A percentile compares a stretch with the other conserved stretches of the same genome.
Evolutionary conservation across 2,888 invertebrate genomes (phyloP).

Genomic region (Esperia sulphurella): DNA sequence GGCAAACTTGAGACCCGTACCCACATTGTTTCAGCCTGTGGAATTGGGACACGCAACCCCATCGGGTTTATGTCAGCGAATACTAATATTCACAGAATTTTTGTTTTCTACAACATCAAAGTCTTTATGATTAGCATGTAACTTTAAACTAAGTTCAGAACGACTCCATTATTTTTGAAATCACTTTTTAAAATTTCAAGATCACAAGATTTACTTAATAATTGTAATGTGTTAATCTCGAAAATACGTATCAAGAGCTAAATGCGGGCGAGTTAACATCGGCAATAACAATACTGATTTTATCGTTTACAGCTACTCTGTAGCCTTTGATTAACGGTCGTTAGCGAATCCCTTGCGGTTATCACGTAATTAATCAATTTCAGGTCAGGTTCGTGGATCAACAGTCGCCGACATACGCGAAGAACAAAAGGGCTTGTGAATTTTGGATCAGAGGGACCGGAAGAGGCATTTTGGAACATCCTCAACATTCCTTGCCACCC

Average conservation of each 20-base stretch:
- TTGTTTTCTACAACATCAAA: no score
- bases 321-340: conserved; percentile 27
- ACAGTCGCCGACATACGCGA: conserved; percentile 90
- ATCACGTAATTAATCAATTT: conserved; percentile 49
- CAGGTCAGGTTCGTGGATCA: conserved; percentile 92
- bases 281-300: conserved; percentile 18
- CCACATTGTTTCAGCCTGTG: conserved; percentile 57
- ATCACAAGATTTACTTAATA: not conserved
- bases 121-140: no score
- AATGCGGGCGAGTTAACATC: not conserved
- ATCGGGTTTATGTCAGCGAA: conserved; percentile 12
- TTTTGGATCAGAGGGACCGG: conserved; percentile 91
- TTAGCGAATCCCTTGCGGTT: conserved; percentile 26
- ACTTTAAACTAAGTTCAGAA: no score
- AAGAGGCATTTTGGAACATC: conserved; percentile 89
- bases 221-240: not conserved
- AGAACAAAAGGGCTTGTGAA: conserved; percentile 90
- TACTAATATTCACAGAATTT: not conserved
- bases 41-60: conserved; percentile 42
- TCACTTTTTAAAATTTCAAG: no score
- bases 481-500: conserved; percentile 90
- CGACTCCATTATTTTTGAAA: no score
- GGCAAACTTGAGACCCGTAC: conserved; percentile 34
- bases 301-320: conserved; percentile 15
- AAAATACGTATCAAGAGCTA: not conserved